These are phyloP conservation scores for Nymphalis polychloros DNA, from an alignment of 2,888 invertebrate genomes.

Conservation along the genomic window DNA sequence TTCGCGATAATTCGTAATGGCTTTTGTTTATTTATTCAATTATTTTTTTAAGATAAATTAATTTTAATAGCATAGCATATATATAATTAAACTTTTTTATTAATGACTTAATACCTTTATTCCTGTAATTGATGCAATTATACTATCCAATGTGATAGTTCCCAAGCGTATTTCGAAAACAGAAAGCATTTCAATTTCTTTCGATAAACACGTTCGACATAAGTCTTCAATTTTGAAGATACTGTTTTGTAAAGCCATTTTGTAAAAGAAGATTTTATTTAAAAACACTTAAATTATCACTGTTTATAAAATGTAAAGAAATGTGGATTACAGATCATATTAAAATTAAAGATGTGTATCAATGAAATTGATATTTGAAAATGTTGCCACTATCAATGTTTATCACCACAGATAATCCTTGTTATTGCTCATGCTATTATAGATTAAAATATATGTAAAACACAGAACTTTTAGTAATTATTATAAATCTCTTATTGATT, in stretches of 20 bases:
- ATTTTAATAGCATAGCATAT: not conserved
- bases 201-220: slow-evolving; percentile 71
- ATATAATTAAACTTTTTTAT: not conserved
- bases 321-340: too few relatives aligned
- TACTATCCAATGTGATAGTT: slow-evolving; percentile 50
- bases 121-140: slow-evolving; percentile 62
- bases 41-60: not conserved
- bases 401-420: too few relatives aligned
- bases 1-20: not conserved
- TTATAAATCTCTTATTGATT: too few relatives aligned
- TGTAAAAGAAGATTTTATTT: not conserved
- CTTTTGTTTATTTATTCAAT: not conserved
- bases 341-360: too few relatives aligned
- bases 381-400: too few relatives aligned
- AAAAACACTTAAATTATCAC: not conserved
- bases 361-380: too few relatives aligned
- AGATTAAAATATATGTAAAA: too few relatives aligned
- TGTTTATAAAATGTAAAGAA: slow-evolving; percentile 9
- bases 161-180: slow-evolving; percentile 59
- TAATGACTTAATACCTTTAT: slow-evolving; percentile 51
- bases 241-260: slow-evolving; percentile 36
- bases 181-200: slow-evolving; percentile 61
- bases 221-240: slow-evolving; percentile 61
- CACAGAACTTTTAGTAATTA: too few relatives aligned
- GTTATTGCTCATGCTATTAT: too few relatives aligned